Base-by-base conservation (phyloP, 2,113 vertebrate genomes). In the Lynx canadensis region DNA sequence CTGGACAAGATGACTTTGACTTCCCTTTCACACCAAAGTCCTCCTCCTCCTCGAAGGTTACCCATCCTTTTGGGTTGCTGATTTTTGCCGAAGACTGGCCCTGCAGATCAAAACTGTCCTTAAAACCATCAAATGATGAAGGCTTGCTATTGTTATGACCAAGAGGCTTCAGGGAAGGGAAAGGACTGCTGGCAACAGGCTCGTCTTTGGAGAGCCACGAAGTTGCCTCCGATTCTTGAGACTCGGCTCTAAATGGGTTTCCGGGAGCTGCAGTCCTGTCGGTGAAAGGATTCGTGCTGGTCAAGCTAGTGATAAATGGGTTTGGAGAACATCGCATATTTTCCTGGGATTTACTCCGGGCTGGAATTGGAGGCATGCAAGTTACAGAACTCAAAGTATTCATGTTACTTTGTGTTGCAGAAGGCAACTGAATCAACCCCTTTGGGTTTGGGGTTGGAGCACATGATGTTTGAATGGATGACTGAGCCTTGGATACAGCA, bases 201-300 rank as follows among this genome's bases (percentile, higher is more conserved):
- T 63, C 97, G 97, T 98, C 97, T 98, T 98, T 95, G 97, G 98
- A 13, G 96, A 98, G 5, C 98, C 97, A 96, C 86, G 98, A 18
- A 98, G 93, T 87, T 95, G 98, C 15, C 90, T 98, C 92, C 76
- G 98, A 52, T 92, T 98, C 97, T 66, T 25, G 95, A 31, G 9
- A 55, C 63, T 90, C 96, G 29, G 11, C 84, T 97, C 98, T 98
- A 66, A 99, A 99, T 1, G 99, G 99, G 97, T 99, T 99, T 94
- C 98, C 97, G 78, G 98, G 95, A 52, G 27, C 69, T 31, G 94
- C 79, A 79, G 98, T 98, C 19, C 98, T 98, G 82, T 99, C 99
- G 0, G 98, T 98, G 97, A 99, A 99, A 31, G 99, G 99, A 86
- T 99, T 99, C 92, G 99, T 98, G 98, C 98, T 98, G 97, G 66